phyloP scores from a whole-genome alignment of 2,113 vertebrate species.

The Amblyopsis rosae region DNA sequence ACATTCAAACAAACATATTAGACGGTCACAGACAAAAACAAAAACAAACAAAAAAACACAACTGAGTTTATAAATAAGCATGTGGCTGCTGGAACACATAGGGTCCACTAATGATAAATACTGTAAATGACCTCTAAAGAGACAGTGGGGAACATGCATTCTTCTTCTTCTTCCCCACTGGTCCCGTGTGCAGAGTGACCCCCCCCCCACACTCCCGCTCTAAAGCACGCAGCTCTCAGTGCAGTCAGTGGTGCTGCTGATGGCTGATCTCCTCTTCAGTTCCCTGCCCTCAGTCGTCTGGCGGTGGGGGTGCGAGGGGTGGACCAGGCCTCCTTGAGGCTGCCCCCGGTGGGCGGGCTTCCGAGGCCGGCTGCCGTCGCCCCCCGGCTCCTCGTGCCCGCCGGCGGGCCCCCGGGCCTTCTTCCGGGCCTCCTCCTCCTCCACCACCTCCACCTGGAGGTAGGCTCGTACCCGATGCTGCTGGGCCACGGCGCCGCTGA shows the following conservation, averaged over 20 bases:
- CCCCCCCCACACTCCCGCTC: slow-evolving; percentile 1
- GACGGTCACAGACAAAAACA: no score
- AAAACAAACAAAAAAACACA: slow-evolving; percentile 25
- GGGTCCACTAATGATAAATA: slow-evolving; percentile 12
- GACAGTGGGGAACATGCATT: slow-evolving; percentile 58
- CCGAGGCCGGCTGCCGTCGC: slow-evolving; percentile 79
- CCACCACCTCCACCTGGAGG: slow-evolving; percentile 83
- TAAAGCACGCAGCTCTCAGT: slow-evolving; percentile 81
- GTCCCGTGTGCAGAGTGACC: neutral
- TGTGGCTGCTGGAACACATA: slow-evolving; percentile 26
- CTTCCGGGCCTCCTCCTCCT: slow-evolving; percentile 87
- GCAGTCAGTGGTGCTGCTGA: slow-evolving; percentile 65
- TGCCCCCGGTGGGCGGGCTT: slow-evolving; percentile 60
- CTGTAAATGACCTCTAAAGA: slow-evolving; percentile 27
- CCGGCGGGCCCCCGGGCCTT: slow-evolving; percentile 25
- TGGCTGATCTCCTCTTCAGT: slow-evolving; percentile 77
- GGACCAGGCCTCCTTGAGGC: slow-evolving; percentile 46
- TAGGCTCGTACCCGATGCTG: slow-evolving; percentile 92
- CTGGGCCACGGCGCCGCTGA: slow-evolving; percentile 85
- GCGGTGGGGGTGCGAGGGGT: slow-evolving; percentile 64
- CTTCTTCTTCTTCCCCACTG: slow-evolving; percentile 6
- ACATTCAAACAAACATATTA: slow-evolving; percentile 31
- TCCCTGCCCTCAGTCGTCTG: slow-evolving; percentile 80
- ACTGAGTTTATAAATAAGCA: slow-evolving; percentile 7
- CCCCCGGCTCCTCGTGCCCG: slow-evolving; percentile 67